Base-by-base conservation (phyloP, 2,797 vertebrate species). In the Lateolabrax maculatus region DNA sequence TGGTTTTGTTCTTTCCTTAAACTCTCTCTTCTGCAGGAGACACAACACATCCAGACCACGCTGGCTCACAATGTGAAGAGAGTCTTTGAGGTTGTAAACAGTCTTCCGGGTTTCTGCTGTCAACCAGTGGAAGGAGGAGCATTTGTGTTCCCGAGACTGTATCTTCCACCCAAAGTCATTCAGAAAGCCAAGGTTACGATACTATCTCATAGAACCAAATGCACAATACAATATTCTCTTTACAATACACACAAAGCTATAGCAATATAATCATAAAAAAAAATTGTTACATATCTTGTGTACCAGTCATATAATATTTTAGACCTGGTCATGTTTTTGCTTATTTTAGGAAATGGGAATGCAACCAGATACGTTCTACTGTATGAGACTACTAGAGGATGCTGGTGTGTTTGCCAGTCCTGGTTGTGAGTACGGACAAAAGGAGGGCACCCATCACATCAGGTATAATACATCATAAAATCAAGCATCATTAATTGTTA, bases 281-380 rank as follows among this genome's bases (percentile, higher is more conserved):
- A 11, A 2, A 27, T 3, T 10, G n/a, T 16, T 11, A 21, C 4
- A 48, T 19, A n/a, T 53, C 27, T 44, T 19, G 21, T 36, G 5
- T 5, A 37, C 55, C 1, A 1, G 7, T 57, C 1, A 25, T 25
- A 15, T 44, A 34, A 27, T 23, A 36, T 64, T 46, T 29, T 0
- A 16, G 1, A 75, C 31, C 9, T 51, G n/a, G 4, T 53, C 18
- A 25, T 25, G 9, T 65, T 29, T 72, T 16, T 79, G 23, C 6
- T 37, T 41, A 13, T 71, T 66, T 15, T 63, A 96, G 95, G 92
- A 94, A 51, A 52, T n/a, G 3, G 92, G 89, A 46, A 48, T 94
- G 74, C n/a, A 90, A 15, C 93, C 95, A 1, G 95, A 96, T 48
- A 39, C 83, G 0, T 93, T 94, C 80, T 97, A 96, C 90, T 95